Percentiles rank a stretch among this genome's conserved stretches.
Evolutionary conservation across 53 echinoderm and acorn worm genomes (phyloP).

Genomic region (Echinometra lucunter): DNA sequence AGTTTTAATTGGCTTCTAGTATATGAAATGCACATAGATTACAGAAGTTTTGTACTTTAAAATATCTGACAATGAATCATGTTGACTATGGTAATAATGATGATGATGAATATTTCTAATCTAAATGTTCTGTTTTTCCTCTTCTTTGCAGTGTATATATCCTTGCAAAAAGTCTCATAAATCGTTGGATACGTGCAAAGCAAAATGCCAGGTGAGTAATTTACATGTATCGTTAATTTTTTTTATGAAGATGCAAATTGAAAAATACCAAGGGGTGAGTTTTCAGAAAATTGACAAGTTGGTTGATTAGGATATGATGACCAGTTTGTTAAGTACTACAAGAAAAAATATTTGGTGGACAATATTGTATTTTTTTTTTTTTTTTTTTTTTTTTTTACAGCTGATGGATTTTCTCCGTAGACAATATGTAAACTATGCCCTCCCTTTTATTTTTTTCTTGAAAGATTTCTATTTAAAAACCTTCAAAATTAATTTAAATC

Average conservation of each 20-base stretch:
- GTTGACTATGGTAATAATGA: neutral
- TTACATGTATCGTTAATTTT: neutral
- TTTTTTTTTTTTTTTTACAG: neutral
- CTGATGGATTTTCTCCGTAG: neutral
- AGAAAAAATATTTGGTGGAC: neutral
- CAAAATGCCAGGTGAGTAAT: conserved; percentile 64
- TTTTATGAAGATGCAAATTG: neutral
- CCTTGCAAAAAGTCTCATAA: conserved; percentile 48
- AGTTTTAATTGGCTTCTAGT: neutral
- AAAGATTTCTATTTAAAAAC: neutral
- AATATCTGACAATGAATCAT: neutral
- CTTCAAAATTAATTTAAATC: neutral
- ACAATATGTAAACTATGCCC: neutral
- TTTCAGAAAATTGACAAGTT: too few relatives aligned
- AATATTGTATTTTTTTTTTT: neutral
- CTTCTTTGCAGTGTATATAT: conserved; percentile 69
- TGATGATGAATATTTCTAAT: too few relatives aligned
- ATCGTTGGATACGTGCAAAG: conserved; percentile 58
- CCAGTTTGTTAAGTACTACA: too few relatives aligned
- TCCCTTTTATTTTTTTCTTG: neutral
- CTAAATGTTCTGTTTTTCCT: neutral
- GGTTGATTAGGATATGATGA: too few relatives aligned
- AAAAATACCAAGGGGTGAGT: too few relatives aligned
- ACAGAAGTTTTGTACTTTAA: neutral
- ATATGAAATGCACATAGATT: neutral